A percentile compares a stretch with the other conserved stretches of the same genome.
Evolutionary conservation across 2,888 invertebrate genomes (phyloP).

Genomic region (Liopterus haemorrhoidalis): DNA sequence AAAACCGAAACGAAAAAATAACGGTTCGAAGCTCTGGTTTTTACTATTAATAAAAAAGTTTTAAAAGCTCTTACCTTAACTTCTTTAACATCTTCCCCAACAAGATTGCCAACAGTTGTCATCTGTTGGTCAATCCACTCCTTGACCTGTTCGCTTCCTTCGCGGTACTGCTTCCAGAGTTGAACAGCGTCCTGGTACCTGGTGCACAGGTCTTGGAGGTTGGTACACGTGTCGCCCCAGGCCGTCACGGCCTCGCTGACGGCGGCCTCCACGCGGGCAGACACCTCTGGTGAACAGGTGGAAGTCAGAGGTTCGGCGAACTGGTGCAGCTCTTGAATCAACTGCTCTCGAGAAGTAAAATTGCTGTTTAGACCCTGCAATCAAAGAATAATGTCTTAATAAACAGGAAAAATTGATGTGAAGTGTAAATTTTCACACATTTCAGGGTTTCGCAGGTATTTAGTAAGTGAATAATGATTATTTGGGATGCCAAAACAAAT

Average conservation of each 20-base stretch:
- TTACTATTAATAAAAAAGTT: too few relatives aligned
- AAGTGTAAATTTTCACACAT: too few relatives aligned
- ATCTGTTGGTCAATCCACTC: constrained; percentile 72
- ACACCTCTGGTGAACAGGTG: constrained; percentile 63
- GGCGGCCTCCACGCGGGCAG: constrained; percentile 65
- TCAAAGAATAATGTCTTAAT: constrained; percentile 15
- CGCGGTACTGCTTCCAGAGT: constrained; percentile 74
- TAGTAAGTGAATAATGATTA: too few relatives aligned
- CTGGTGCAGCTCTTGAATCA: constrained; percentile 63
- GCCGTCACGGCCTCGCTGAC: constrained; percentile 73
- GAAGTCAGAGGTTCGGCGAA: constrained; percentile 69
- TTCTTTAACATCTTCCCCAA: constrained; percentile 65
- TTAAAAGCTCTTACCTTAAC: constrained; percentile 73
- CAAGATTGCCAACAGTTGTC: constrained; percentile 62
- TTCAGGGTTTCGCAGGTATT: too few relatives aligned
- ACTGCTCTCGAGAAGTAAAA: constrained; percentile 65
- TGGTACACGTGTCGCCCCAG: constrained; percentile 73
- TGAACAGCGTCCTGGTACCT: constrained; percentile 76
- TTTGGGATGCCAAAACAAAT: too few relatives aligned
- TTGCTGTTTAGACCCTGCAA: constrained; percentile 70
- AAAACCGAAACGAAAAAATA: too few relatives aligned
- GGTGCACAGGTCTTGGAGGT: constrained; percentile 67
- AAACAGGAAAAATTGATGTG: too few relatives aligned
- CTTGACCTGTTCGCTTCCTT: constrained; percentile 69
- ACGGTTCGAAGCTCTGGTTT: too few relatives aligned